Base-by-base conservation (phyloP, 2,797 vertebrate genomes). In the Mormyrus proboscirostris region DNA sequence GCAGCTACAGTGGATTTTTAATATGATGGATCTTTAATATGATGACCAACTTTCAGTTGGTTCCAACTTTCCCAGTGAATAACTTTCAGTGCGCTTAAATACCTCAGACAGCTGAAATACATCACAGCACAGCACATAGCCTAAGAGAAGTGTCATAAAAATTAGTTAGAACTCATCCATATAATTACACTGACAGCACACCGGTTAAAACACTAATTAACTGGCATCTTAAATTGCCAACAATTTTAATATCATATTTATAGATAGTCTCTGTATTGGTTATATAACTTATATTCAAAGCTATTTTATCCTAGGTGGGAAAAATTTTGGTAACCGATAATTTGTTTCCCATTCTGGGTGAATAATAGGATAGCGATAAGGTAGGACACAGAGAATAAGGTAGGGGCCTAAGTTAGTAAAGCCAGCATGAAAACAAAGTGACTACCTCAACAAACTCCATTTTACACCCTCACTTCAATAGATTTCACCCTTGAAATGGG, bases 351-450 rank as follows among this genome's bases (percentile, higher is more conserved):
- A 47, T 88, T 88, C 16, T 69, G 59, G 51, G 33, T 19, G 57
- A 12, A 87, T 87, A 57, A 87, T 59, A 53, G 51, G 87, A 65
- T 65, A 88, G 41, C 4, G 57, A 51, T 65, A 91, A 93, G 92
- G 92, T 88, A 69, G 41, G 59, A 50, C 19, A 65, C 19, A 38
- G 73, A 57, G 49, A 94, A 94, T 94, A 95, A 93, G 92, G 90
- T 90, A 90, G 87, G 44, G 93, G 93, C 90, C 91, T 94, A 95
- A 95, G 95, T 94, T 94, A 96, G 96, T 95, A 95, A 95, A 95
- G 95, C 95, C 95, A 95, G 95, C 96, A 96, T 97, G 96, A 97
- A 97, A 96, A 97, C 95, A 96, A 96, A 97, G 95, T 96, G 95
- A 97, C 96, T 96, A 95, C 96, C 96, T 96, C 95, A 96, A 96